Evolutionary conservation across 1,140 invertebrate species (phyloP).

Genomic region (Bombus balteatus): DNA sequence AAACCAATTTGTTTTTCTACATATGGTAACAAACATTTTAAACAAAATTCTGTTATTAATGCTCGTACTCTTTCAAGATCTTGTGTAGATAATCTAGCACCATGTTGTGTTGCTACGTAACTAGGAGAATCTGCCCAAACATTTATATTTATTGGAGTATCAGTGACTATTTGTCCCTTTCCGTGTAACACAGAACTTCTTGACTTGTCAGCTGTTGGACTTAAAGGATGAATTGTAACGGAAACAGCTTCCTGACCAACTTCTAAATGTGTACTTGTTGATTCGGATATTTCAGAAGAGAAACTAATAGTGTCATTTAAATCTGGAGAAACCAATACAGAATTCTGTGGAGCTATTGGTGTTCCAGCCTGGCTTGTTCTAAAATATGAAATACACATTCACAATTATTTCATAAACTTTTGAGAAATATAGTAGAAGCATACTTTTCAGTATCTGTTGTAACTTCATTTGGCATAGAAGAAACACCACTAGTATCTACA

Average conservation of each 20-base stretch:
- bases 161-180: slow-evolving; percentile 78
- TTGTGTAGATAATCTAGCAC: slow-evolving; percentile 88
- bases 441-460: slow-evolving; percentile 79
- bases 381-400: slow-evolving; percentile 31
- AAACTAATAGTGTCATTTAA: slow-evolving; percentile 71
- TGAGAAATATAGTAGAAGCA: slow-evolving; percentile 10
- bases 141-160: slow-evolving; percentile 84
- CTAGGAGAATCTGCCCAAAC: slow-evolving; percentile 83
- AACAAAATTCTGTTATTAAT: slow-evolving; percentile 94
- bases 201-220: slow-evolving; percentile 83
- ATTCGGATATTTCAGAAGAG: slow-evolving; percentile 73
- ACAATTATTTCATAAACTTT: not conserved
- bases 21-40: slow-evolving; percentile 94
- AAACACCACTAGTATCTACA: slow-evolving; percentile 82
- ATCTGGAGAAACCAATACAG: slow-evolving; percentile 73
- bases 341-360: slow-evolving; percentile 73
- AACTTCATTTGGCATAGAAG: slow-evolving; percentile 83
- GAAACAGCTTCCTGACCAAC: slow-evolving; percentile 82
- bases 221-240: slow-evolving; percentile 85
- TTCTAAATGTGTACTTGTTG: slow-evolving; percentile 74
- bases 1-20: slow-evolving; percentile 93
- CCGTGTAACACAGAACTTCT: slow-evolving; percentile 52
- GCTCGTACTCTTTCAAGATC: slow-evolving; percentile 93
- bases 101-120: slow-evolving; percentile 84
- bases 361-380: slow-evolving; percentile 80